These are phyloP conservation scores for Noctuana brunneofusca DNA, from an alignment of 2,888 invertebrate species.

Conservation along the genomic window DNA sequence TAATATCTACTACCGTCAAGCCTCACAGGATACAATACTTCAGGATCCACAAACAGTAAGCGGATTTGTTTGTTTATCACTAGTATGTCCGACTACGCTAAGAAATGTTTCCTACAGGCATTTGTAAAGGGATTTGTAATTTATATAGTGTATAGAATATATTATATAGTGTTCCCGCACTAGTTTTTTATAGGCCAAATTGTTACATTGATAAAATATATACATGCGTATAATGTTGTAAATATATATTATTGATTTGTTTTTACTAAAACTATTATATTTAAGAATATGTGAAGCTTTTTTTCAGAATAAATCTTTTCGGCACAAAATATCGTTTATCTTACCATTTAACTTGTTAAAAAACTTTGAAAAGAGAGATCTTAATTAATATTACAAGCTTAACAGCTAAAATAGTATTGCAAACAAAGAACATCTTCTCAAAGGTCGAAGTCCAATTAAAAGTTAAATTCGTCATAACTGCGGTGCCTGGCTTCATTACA, in stretches of 20 bases:
- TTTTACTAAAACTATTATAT: too few relatives aligned
- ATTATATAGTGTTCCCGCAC: too few relatives aligned
- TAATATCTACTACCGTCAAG: constrained; percentile 92
- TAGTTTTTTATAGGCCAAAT: too few relatives aligned
- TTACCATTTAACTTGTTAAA: constrained; percentile 2
- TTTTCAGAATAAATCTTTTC: not conserved
- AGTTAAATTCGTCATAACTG: constrained; percentile 20
- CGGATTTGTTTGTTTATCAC: too few relatives aligned
- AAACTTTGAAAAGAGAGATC: not conserved
- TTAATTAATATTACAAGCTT: constrained; percentile 1
- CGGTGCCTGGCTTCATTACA: constrained; percentile 14
- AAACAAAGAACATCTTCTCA: constrained; percentile 11
- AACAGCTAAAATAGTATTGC: constrained; percentile 7
- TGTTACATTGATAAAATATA: too few relatives aligned
- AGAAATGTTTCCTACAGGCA: too few relatives aligned
- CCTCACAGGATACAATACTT: constrained; percentile 88
- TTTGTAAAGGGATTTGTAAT: too few relatives aligned
- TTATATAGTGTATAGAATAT: too few relatives aligned
- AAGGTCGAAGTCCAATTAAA: constrained; percentile 26
- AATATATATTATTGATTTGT: too few relatives aligned
- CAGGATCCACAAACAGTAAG: constrained; percentile 91
- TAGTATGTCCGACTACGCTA: too few relatives aligned
- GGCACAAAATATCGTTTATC: not conserved
- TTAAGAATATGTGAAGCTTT: too few relatives aligned
- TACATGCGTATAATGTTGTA: too few relatives aligned